Base-by-base conservation (phyloP, 1,140 invertebrate genomes). In the Drosophila rhopaloa region DNA sequence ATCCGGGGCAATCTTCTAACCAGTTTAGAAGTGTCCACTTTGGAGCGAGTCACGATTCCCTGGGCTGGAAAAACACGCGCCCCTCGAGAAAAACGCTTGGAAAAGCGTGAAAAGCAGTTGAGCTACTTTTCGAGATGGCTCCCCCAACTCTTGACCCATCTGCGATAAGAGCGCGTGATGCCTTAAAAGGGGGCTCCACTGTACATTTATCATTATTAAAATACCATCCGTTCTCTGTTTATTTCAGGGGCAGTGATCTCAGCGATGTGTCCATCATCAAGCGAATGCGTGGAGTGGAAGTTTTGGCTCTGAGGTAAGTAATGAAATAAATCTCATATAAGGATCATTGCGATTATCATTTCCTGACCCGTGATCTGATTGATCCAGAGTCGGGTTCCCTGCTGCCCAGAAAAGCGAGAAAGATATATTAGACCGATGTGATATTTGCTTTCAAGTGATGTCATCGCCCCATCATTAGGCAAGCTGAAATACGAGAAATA, bases 161-260 rank as follows among this genome's bases (percentile, higher is more conserved):
- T 57, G 9, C 48, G 68, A 72, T 71, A 50, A 41, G 47, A 48
- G 56, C 53, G 41, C 50, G 38, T 24, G 47, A 47, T 61, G 46
- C 47, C 40, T 66, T 47, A 24, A 54, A 62, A 43, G 71, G 35
- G 60, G 65, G 11, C 50, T 70, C 27, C 37, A 71, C 37, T 53
- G 38, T 65, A 55, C 47, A 48, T 41, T 62, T 79, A 60, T 58
- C 48, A 56, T 68, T 56, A 63, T 60, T 46, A 29, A 53, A 54
- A 63, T 63, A 38, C 19, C 78, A 35, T 63, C 44, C 55, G 41
- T 48, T 67, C 71, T 85, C 79, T 90, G 81, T 83, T 93, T 91
- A 92, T 94, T 93, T 10, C 93, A 97, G 96, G 96, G 96, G 96
- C 19, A 96, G 96, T 70, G 96, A 97, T 93, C 93, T 97, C 51